Conservation (phyloP, 2,113 vertebrate genomes). For the Nesoenas mayeri region DNA sequence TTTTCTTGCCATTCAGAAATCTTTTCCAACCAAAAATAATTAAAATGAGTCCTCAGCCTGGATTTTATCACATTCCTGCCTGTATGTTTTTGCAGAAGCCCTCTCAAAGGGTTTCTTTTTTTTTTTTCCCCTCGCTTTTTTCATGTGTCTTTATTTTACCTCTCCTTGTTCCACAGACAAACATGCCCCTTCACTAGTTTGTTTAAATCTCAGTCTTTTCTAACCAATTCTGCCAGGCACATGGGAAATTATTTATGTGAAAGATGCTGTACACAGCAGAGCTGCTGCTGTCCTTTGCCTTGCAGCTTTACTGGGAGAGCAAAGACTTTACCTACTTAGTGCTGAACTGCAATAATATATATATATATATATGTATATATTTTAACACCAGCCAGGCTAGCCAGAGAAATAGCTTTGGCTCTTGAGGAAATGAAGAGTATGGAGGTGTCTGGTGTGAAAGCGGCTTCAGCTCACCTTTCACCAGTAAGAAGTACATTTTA, state of each 20-base stretch:
- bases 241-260: not conserved
- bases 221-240: not conserved
- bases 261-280: not conserved
- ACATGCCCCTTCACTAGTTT: rapidly evolving
- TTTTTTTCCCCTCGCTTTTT: not conserved
- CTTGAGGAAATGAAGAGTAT: not conserved
- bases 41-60: not conserved
- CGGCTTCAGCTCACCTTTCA: not conserved
- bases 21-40: not conserved
- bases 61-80: not conserved
- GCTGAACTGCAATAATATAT: not conserved
- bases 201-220: not conserved
- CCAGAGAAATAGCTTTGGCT: not conserved
- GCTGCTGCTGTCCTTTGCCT: not conserved
- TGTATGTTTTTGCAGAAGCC: not conserved
- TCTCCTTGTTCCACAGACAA: not conserved
- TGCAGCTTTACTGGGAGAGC: not conserved
- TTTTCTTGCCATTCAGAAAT: not conserved
- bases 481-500: not conserved
- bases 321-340: not conserved
- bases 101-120: not conserved
- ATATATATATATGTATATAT: no score
- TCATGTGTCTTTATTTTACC: not conserved
- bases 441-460: not conserved
- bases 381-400: not conserved